These are phyloP conservation scores for Acanthosepion lycidas DNA, from an alignment of 2,888 invertebrate genomes.

Conservation along the genomic window DNA sequence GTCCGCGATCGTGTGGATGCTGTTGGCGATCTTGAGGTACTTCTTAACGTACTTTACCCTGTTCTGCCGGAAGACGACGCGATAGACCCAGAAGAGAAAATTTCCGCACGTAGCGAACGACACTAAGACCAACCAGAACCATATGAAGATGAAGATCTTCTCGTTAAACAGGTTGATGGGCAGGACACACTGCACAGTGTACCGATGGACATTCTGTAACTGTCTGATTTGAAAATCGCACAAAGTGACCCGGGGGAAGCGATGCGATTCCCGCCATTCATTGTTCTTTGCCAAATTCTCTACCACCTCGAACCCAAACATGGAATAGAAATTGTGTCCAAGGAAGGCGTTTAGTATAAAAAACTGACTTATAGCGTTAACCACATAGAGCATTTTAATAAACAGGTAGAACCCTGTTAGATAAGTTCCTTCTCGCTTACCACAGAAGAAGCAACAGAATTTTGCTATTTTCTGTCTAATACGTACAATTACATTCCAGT, in stretches of 20 bases:
- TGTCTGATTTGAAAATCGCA: slow-evolving; percentile 70
- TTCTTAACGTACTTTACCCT: slow-evolving; percentile 66
- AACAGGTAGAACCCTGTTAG: slow-evolving; percentile 68
- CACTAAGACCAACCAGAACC: slow-evolving; percentile 70
- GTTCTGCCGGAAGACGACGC: slow-evolving; percentile 62
- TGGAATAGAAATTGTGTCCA: slow-evolving; percentile 64
- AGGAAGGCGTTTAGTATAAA: slow-evolving; percentile 68
- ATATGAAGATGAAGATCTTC: slow-evolving; percentile 69
- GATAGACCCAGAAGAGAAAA: slow-evolving; percentile 68
- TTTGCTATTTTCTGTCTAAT: slow-evolving; percentile 63
- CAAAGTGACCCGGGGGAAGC: slow-evolving; percentile 67
- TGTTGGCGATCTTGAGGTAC: slow-evolving; percentile 65
- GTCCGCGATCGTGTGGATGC: slow-evolving; percentile 63
- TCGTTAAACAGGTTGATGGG: slow-evolving; percentile 71
- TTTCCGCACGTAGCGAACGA: slow-evolving; percentile 63
- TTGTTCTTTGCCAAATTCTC: slow-evolving; percentile 59
- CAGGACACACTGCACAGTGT: slow-evolving; percentile 67
- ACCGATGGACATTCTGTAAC: slow-evolving; percentile 67
- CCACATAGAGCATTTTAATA: slow-evolving; percentile 64
- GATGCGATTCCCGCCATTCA: slow-evolving; percentile 62
- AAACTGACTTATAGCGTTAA: slow-evolving; percentile 67
- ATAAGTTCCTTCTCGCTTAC: slow-evolving; percentile 68
- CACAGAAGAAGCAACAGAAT: slow-evolving; percentile 65
- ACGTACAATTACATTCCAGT: slow-evolving; percentile 64
- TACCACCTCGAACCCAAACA: slow-evolving; percentile 67